A percentile compares a stretch with the other conserved stretches of the same genome.
These are phyloP conservation scores for Lophotis ruficrista DNA, from an alignment of 2,113 vertebrate species.

Conservation along the genomic window DNA sequence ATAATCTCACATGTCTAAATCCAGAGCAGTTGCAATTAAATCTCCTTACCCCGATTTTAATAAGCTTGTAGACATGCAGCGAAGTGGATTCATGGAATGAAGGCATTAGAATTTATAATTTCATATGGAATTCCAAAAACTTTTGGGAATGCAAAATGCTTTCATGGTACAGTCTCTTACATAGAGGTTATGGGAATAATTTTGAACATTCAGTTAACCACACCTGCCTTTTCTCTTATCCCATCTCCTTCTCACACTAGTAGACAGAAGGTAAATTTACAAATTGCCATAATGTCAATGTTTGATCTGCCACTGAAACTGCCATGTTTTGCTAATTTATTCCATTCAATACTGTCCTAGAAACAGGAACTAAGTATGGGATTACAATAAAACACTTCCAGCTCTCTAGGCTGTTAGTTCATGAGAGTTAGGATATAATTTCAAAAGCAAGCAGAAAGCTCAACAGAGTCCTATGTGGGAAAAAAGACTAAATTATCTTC, in stretches of 20 bases:
- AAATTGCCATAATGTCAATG: not conserved
- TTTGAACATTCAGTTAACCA: not conserved
- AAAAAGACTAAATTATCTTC: not conserved
- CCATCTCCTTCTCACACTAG: not conserved
- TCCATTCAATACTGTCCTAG: not conserved
- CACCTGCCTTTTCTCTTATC: not conserved
- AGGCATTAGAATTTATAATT: not conserved
- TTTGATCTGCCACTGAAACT: not conserved
- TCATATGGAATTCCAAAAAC: not conserved
- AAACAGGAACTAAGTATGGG: not conserved
- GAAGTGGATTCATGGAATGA: not conserved
- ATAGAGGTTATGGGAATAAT: not conserved
- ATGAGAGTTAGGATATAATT: not conserved
- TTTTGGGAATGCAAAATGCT: not conserved
- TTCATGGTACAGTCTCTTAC: not conserved
- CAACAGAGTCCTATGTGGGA: not conserved
- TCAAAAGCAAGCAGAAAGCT: not conserved
- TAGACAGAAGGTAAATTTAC: not conserved
- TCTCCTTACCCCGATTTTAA: conserved; percentile 46
- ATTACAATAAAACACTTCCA: not conserved
- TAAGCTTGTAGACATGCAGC: not conserved
- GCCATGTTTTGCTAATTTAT: not conserved
- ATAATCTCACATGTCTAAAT: conserved; percentile 25
- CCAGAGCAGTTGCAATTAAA: conserved; percentile 41
- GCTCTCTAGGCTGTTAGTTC: not conserved